Evolutionary conservation across 2,113 vertebrate species (phyloP).

Genomic region (Phylloscopus trochilus): DNA sequence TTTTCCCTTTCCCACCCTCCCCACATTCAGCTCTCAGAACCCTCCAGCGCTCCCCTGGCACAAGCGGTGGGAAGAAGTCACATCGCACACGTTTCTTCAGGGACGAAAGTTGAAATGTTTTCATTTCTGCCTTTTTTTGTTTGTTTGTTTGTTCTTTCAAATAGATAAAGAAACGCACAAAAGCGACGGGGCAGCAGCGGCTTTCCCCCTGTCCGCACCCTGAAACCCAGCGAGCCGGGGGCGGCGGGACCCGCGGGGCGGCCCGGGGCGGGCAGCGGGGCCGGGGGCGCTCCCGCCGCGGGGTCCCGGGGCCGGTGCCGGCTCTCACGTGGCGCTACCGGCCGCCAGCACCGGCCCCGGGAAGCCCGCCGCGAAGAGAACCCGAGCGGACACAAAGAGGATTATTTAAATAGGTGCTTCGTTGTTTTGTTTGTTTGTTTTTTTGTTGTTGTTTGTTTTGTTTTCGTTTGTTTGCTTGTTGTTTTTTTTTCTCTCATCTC

Average conservation of each 20-base stretch:
- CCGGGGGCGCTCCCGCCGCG: background rate
- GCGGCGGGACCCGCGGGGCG: background rate
- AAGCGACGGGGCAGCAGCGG: background rate
- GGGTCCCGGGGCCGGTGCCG: background rate
- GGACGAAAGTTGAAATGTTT: conserved; percentile 72
- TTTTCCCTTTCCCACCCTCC: background rate
- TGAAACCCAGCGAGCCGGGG: background rate
- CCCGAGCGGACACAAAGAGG: background rate
- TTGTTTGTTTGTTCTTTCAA: background rate
- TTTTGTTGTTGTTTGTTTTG: background rate
- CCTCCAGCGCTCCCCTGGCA: background rate
- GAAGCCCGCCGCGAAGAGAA: background rate
- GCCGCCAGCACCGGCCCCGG: too few relatives aligned
- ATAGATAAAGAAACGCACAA: background rate
- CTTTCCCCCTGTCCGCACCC: background rate
- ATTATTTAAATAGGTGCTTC: background rate
- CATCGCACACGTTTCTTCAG: background rate
- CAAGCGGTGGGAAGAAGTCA: background rate
- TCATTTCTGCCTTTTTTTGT: conserved; percentile 60
- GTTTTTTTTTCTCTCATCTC: background rate
- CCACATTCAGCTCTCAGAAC: background rate
- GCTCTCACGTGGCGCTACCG: background rate
- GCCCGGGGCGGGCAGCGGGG: background rate
- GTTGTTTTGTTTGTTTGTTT: background rate
- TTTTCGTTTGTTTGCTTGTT: background rate